A percentile compares a stretch with the other conserved stretches of the same genome.
Evolutionary conservation across 2,113 vertebrate species (phyloP).

Genomic region (Phodopus roborovskii): DNA sequence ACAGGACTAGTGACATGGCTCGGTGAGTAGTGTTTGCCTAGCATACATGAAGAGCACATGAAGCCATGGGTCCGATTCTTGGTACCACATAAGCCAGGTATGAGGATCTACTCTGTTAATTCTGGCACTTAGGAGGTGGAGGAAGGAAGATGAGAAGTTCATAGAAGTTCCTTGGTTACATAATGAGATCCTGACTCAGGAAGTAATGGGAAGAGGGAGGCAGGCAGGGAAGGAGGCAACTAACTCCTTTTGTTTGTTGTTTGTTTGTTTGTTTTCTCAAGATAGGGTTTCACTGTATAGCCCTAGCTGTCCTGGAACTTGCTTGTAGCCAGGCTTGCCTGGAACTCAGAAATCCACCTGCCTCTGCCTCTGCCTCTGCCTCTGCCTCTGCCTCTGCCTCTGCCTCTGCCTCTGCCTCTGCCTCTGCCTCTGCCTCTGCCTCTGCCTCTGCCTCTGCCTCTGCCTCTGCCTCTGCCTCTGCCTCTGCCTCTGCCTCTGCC

Average conservation of each 20-base stretch:
- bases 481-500: background rate
- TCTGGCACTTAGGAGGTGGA: background rate
- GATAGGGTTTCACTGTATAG: background rate
- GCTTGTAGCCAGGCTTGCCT: background rate
- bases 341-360: background rate
- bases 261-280: background rate
- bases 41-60: no score
- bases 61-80: background rate
- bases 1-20: no score
- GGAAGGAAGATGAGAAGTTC: background rate
- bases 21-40: background rate
- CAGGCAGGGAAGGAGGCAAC: no score
- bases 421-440: background rate
- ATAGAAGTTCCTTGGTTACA: background rate
- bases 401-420: background rate
- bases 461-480: background rate
- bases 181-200: background rate
- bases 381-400: background rate
- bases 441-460: background rate
- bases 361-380: background rate
- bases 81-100: background rate
- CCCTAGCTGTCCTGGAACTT: background rate
- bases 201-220: background rate
- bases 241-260: no score
- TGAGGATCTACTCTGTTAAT: background rate